Base-by-base conservation (phyloP, 1,140 invertebrate species). In the Camponotus pennsylvanicus region DNA sequence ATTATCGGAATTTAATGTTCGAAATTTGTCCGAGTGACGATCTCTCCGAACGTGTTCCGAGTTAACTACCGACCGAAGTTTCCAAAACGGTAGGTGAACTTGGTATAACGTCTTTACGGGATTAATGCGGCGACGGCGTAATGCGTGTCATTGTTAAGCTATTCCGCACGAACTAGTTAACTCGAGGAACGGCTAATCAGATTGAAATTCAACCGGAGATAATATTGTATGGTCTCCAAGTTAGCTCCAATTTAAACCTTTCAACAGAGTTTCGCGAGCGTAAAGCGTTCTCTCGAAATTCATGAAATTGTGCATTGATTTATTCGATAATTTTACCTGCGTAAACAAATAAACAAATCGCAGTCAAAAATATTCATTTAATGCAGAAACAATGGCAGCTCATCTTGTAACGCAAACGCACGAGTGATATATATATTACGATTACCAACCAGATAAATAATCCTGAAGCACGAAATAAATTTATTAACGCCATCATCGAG, bases 131-230 rank as follows among this genome's bases (percentile, higher is more conserved):
- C 57, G 75, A 55, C 69, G 55, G 55, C 71, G 79, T 75, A 83
- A 83, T 40, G 69, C 79, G 79, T 83, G 79, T 83, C 79, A 83
- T 83, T 83, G 79, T 83, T 83, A 83, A 83, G 59, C 79, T 75
- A 75, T 83, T 83, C 69, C 79, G 57, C 79, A 61, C 69, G 55
- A 83, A 83, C 69, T 75, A 45, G 40, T 69, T 83, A 83, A 83
- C 79, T 83, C 69, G 55, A 15, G 40, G 27, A 49, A 42, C 27
- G 40, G 69, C 79, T 83, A 83, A 83, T 83, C 79, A 83, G 79
- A 75, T 83, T 83, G 79, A 83, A 83, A 83, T 83, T 75, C 79
- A 83, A 83, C 79, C 79, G 79, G 79, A 75, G 79, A 83, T 83
- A 83, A 83, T 75, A 73, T 75, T 75, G 69, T 75, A 75, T 75